Base-by-base conservation (phyloP, 2,797 vertebrate species). In the Acipenser ruthenus region DNA sequence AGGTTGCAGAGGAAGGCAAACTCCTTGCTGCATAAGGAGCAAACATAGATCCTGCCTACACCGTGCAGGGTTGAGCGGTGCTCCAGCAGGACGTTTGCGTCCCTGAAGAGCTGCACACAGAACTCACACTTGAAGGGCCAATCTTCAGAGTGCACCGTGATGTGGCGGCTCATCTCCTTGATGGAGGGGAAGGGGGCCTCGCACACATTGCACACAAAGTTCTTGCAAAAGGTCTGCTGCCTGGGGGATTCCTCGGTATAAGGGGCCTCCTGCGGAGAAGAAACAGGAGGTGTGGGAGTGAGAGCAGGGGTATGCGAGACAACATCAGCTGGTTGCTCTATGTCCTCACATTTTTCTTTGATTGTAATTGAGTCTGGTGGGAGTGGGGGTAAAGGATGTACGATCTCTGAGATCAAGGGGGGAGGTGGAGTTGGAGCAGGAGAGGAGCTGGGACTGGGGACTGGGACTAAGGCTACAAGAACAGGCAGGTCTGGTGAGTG, bases 121-220 rank as follows among this genome's bases (percentile, higher is more conserved):
- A 99, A 99, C 86, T 99, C 97, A 80, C 97, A 99, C 84, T 99
- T 99, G 75, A 94, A 97, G 77, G 97, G 97, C 95, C 95, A 98
- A 50, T 96, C 93, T 1, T 86, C 82, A 0, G 94, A 93, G 12
- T 99, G 97, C 69, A 88, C 74, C 7, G 83, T 68, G 65, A 97
- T 91, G 80, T 99, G 97, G 65, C 92, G 93, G 2, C 90, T 91
- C 66, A 99, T 93, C 75, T 96, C 94, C 81, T 98, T 97, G 81
- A 99, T 99, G 68, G 97, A 96, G 71, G 83, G 79, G 67, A 96
- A 99, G 48, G 95, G 93, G 67, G 89, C 89, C 76, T 97, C 92
- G 15, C 97, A 99, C 70, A 99, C 96, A 65, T 99, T 99, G 77
- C 97, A 99, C 73, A 96, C 89, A 79, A 99, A 99, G 67, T 82